Conservation (phyloP, 2,797 vertebrate genomes). For the Atherinosoma microstoma region DNA sequence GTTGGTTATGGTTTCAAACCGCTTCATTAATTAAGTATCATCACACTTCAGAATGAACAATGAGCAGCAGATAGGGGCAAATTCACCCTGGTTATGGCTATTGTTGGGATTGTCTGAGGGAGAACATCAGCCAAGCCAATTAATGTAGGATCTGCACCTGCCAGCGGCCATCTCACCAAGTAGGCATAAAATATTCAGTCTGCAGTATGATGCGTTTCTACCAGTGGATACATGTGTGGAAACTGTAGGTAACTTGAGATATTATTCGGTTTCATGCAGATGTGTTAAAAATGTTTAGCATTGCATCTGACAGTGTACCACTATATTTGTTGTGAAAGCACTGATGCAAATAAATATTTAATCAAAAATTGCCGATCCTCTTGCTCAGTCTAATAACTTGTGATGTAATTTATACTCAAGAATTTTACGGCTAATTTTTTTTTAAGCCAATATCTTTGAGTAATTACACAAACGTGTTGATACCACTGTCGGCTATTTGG, state of each 20-base stretch:
- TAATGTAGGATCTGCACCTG: neutral
- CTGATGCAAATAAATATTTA: neutral
- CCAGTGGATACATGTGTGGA: neutral
- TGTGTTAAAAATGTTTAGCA: neutral
- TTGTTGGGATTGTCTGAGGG: neutral
- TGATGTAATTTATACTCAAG: constrained; percentile 25
- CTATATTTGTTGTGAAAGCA: neutral
- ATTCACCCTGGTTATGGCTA: neutral
- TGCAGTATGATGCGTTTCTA: neutral
- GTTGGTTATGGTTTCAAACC: neutral
- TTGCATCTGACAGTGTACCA: neutral
- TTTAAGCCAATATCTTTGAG: constrained; percentile 44
- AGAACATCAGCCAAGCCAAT: neutral
- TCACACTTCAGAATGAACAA: neutral
- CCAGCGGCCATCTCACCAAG: neutral
- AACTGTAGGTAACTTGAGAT: neutral
- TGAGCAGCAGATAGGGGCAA: neutral
- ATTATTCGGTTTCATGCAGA: neutral
- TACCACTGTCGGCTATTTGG: constrained; percentile 52
- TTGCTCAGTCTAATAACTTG: constrained; percentile 21
- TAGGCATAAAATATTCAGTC: neutral
- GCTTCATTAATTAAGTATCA: neutral
- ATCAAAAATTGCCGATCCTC: constrained; percentile 9
- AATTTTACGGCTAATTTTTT: constrained; percentile 51
- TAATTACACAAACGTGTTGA: constrained; percentile 51